Evolutionary conservation across 1,140 invertebrate species (phyloP), one percentile per base, ranked within the genome.

Genomic region (Cydia splendana): DNA sequence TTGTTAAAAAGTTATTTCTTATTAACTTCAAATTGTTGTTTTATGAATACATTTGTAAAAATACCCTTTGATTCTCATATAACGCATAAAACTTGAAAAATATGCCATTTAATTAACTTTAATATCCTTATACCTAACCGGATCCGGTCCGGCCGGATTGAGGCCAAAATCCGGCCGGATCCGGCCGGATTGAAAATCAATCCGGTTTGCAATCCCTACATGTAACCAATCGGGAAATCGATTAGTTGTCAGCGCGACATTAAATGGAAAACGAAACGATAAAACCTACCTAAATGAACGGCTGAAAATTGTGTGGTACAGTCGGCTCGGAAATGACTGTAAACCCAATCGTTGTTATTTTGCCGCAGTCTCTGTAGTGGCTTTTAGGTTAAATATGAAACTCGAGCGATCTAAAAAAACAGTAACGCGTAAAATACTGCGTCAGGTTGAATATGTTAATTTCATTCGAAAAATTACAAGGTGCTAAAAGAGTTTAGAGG

Each of bases 161-260:
- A n/a, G n/a, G n/a, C n/a, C n/a, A n/a, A n/a, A n/a, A n/a, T n/a
- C n/a, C n/a, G n/a, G n/a, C n/a, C n/a, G n/a, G n/a, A n/a, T n/a
- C n/a, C n/a, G n/a, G n/a, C n/a, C n/a, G n/a, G n/a, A n/a, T n/a
- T n/a, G n/a, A n/a, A n/a, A n/a, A n/a, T n/a, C n/a, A n/a, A n/a
- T n/a, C n/a, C n/a, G n/a, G n/a, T n/a, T n/a, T n/a, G n/a, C n/a
- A n/a, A n/a, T n/a, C n/a, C n/a, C n/a, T n/a, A n/a, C n/a, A 42
- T 34, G 28, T 34, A 34, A 69, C n/a, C 57, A 18, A 67, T 34
- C 28, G 65, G 24, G 30, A 71, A 71, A 42, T 71, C 28, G 34
- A 38, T 71, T 38, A 42, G 30, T 38, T 71, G 67, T 71, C 28
- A 71, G 34, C 67, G 7, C 18, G 67, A 15, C 51, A 53, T n/a